Evolutionary conservation across 2,797 vertebrate genomes (phyloP), one percentile per base, ranked within the genome.

Genomic region (Anguilla obscura): DNA sequence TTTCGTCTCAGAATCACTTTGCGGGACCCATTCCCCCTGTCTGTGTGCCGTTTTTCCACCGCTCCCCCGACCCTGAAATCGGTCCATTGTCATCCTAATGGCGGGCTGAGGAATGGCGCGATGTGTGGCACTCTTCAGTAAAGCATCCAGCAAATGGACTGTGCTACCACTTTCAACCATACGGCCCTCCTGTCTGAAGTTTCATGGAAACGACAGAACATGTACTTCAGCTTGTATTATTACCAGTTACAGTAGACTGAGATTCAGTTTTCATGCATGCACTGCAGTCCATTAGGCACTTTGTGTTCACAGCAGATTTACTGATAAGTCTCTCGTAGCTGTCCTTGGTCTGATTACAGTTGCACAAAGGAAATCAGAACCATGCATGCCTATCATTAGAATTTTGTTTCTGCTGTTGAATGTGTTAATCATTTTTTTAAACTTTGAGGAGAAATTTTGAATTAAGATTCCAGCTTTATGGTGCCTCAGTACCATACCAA

Each of bases 61-160:
- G 69, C 88, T 69, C 74, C 86, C 60, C 86, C 69, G 56, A 90
- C 89, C 89, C 88, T 86, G 87, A 90, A 92, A 92, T 90, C 91
- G 87, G 92, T 90, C 88, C 85, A 87, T 93, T 90, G 89, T 88
- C 87, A 83, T 80, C 84, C 84, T 91, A 90, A 91, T 90, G 87
- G 86, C 71, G 83, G 88, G 84, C 36, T 40, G n/a, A 85, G 30
- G 89, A 91, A 92, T 91, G 90, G 89, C 88, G 88, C 87, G 36
- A 1, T 90, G 86, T 74, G 87, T 85, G 89, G 91, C 88, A 89
- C 56, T 86, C 54, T 89, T 80, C 36, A 89, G 52, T 89, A 69
- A 63, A 69, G 36, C 16, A 50, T 14, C 56, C 82, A 54, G 82
- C 12, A 56, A 83, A 84, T 84, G 24, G 9, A 84, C 52, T 56